Conservation (phyloP, 2,797 vertebrate species). For the Protosalanx chinensis region DNA sequence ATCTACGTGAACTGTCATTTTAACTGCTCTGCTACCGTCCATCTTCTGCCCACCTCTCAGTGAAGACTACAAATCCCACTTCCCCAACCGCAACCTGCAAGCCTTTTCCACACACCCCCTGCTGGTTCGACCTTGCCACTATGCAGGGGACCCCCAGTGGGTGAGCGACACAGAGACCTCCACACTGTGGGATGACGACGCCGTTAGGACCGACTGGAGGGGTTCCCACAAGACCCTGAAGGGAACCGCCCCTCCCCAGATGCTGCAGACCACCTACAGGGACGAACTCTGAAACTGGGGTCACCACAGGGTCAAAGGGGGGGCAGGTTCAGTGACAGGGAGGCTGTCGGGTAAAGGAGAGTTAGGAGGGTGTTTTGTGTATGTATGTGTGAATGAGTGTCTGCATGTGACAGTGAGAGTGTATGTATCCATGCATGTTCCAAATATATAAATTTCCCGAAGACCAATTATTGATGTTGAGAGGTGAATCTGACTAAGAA, state of each 20-base stretch:
- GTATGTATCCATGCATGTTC: neutral
- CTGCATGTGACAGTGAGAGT: neutral
- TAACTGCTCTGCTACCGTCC: constrained; percentile 3
- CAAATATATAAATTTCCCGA: neutral
- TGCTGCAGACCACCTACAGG: constrained; percentile 63
- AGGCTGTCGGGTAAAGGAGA: neutral
- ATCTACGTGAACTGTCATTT: neutral
- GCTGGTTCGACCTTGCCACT: constrained; percentile 89
- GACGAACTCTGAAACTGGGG: constrained; percentile 83
- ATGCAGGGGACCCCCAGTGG: constrained; percentile 87
- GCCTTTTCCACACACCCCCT: constrained; percentile 87
- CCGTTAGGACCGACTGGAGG: constrained; percentile 82
- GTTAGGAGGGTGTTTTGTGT: neutral
- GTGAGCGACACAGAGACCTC: constrained; percentile 96
- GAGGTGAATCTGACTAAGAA: too few relatives aligned
- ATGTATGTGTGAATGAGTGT: neutral
- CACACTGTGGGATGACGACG: constrained; percentile 92
- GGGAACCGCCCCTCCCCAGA: constrained; percentile 59
- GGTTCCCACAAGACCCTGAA: constrained; percentile 90
- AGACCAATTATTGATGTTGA: neutral
- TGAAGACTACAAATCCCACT: constrained; percentile 87
- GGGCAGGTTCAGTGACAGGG: neutral
- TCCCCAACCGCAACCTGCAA: constrained; percentile 80
- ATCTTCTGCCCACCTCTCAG: constrained; percentile 60
- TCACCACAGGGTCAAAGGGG: neutral